Percentiles rank a stretch among this genome's conserved stretches.
These are phyloP conservation scores for Drosophila greeni DNA, from an alignment of 2,888 invertebrate species.

Conservation along the genomic window DNA sequence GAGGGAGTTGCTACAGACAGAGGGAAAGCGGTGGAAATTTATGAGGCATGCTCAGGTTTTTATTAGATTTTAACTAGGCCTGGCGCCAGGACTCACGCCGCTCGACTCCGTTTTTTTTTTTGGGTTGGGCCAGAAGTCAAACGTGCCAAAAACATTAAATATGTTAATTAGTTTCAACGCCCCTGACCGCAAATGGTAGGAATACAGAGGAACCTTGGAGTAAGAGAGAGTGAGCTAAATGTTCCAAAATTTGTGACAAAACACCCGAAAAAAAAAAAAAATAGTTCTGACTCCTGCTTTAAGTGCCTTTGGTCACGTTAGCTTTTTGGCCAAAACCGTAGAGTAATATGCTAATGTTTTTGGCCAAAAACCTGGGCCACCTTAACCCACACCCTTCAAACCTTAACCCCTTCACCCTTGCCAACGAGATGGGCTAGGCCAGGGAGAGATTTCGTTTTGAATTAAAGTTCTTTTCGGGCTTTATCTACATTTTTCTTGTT, in stretches of 20 bases:
- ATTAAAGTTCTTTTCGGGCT: constrained; percentile 2
- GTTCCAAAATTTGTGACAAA: constrained; percentile 43
- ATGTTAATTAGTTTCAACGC: constrained; percentile 77
- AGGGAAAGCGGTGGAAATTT: constrained; percentile 69
- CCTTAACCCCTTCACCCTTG: too few species aligned
- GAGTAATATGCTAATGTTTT: constrained; percentile 65
- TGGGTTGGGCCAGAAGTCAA: constrained; percentile 57
- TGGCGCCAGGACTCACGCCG: constrained; percentile 59
- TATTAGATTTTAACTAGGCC: constrained; percentile 79
- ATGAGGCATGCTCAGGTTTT: constrained; percentile 79
- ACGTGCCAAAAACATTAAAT: constrained; percentile 78
- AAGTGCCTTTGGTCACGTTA: constrained; percentile 70
- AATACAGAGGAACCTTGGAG: constrained; percentile 47
- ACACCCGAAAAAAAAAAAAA: constrained; percentile 25
- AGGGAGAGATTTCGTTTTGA: constrained; percentile 10
- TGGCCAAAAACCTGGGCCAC: constrained; percentile 33
- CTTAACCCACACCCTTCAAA: too few species aligned
- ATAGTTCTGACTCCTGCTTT: constrained; percentile 29
- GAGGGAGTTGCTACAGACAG: constrained; percentile 4
- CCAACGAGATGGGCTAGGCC: constrained; percentile 40
- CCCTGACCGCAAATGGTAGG: constrained; percentile 41
- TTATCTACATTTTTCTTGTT: constrained; percentile 66
- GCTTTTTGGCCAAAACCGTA: constrained; percentile 9
- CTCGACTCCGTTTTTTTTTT: constrained; percentile 18
- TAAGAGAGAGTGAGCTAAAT: constrained; percentile 33